These are phyloP conservation scores for Cryptotis parvus DNA, from an alignment of 2,113 vertebrate species.

Conservation along the genomic window DNA sequence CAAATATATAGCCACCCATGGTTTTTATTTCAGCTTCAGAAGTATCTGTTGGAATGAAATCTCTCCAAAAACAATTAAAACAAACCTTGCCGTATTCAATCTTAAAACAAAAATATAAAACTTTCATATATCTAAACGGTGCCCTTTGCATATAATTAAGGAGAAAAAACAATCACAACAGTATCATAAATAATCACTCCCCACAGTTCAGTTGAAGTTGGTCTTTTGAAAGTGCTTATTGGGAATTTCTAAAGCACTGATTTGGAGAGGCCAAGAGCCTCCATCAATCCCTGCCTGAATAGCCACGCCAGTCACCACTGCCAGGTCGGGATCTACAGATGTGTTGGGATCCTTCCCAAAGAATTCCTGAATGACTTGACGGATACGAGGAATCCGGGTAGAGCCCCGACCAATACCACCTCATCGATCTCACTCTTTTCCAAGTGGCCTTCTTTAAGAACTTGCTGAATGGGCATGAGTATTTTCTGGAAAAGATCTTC, in stretches of 20 bases:
- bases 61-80: conserved; percentile 52
- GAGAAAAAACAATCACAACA: conserved; percentile 3
- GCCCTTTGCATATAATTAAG: conserved; percentile 52
- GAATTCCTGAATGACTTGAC: conserved; percentile 93
- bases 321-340: conserved; percentile 96
- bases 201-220: conserved; percentile 92
- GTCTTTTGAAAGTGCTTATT: conserved; percentile 95
- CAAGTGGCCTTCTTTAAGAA: conserved; percentile 93
- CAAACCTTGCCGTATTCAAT: conserved; percentile 15
- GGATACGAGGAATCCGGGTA: conserved; percentile 96
- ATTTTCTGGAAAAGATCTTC: conserved; percentile 97
- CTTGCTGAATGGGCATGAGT: conserved; percentile 92
- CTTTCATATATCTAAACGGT: conserved; percentile 21
- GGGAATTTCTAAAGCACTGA: too few species aligned
- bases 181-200: conserved; percentile 18
- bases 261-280: conserved; percentile 98
- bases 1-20: not conserved
- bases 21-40: conserved; percentile 40
- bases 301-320: conserved; percentile 95
- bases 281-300: conserved; percentile 98
- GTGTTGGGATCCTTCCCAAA: conserved; percentile 98
- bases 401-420: conserved; percentile 98
- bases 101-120: conserved; percentile 55
- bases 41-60: not conserved
- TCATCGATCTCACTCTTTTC: conserved; percentile 94